Conservation (phyloP, 2,797 vertebrate genomes). For the Chelon labrosus region DNA sequence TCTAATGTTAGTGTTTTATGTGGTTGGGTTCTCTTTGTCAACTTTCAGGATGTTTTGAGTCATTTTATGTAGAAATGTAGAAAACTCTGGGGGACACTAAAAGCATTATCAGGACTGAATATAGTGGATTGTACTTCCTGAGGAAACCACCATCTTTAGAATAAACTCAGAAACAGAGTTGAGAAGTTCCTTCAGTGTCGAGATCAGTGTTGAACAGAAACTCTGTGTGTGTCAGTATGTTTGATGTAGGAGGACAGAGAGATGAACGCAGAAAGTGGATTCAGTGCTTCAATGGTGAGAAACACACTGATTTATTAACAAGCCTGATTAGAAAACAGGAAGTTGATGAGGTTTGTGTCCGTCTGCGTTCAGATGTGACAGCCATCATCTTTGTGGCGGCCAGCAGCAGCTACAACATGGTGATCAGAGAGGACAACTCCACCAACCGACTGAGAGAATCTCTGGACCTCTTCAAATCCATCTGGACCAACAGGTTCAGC, state of each 20-base stretch:
- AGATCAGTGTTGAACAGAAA: neutral
- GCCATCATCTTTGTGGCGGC: slow-evolving; percentile 99
- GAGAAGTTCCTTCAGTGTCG: too few species aligned
- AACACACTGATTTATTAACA: too few species aligned
- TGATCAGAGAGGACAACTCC: slow-evolving; percentile 98
- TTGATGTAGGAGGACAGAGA: slow-evolving; percentile 98
- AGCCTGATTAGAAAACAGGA: too few species aligned
- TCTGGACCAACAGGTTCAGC: slow-evolving; percentile 97
- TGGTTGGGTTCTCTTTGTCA: too few species aligned
- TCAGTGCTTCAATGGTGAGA: slow-evolving; percentile 97
- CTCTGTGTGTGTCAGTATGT: slow-evolving; percentile 88
- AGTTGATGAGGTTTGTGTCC: neutral
- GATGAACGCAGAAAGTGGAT: slow-evolving; percentile 99
- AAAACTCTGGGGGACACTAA: too few species aligned
- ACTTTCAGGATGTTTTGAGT: too few species aligned
- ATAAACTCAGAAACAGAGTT: too few species aligned
- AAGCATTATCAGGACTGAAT: too few species aligned
- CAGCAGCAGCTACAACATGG: slow-evolving; percentile 99
- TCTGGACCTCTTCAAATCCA: slow-evolving; percentile 97
- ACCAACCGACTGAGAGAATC: slow-evolving; percentile 96
- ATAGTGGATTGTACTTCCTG: too few species aligned
- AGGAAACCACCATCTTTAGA: too few species aligned
- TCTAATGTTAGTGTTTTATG: too few species aligned
- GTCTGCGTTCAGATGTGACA: slow-evolving; percentile 89
- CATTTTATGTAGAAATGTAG: too few species aligned